These are phyloP conservation scores for Rutilus rutilus DNA, from an alignment of 2,113 vertebrate species.

Conservation along the genomic window DNA sequence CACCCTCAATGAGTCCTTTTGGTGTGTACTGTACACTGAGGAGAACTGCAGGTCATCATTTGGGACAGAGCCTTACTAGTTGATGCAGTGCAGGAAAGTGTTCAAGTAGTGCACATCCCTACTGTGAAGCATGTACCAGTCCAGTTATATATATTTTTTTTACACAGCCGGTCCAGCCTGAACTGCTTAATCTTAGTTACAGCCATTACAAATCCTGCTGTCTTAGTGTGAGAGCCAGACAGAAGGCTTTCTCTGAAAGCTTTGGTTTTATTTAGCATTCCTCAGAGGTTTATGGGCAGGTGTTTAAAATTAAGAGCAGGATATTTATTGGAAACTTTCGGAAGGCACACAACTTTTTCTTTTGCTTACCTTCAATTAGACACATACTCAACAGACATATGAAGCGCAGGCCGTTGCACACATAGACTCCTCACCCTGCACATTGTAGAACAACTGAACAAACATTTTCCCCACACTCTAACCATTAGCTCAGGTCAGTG, in stretches of 20 bases:
- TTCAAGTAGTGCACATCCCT: neutral
- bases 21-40: neutral
- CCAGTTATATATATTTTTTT: conserved; percentile 54
- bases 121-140: conserved; percentile 33
- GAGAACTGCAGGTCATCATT: neutral
- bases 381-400: conserved; percentile 35
- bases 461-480: conserved; percentile 35
- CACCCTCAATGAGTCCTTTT: neutral
- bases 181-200: conserved; percentile 77
- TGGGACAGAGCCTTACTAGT: neutral
- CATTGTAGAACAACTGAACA: conserved; percentile 52
- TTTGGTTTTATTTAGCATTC: conserved; percentile 83
- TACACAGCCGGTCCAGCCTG: conserved; percentile 70
- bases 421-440: conserved; percentile 35
- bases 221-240: conserved; percentile 78
- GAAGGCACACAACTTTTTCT: conserved; percentile 76
- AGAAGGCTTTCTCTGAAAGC: conserved; percentile 74
- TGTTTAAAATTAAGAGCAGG: conserved; percentile 82
- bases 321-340: conserved; percentile 80
- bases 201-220: conserved; percentile 79
- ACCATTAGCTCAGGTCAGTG: conserved; percentile 66
- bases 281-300: conserved; percentile 80
- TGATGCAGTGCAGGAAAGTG: neutral
- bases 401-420: conserved; percentile 16
- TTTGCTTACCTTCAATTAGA: conserved; percentile 81